Evolutionary conservation across 2,888 invertebrate species (phyloP).

Genomic region (Phortica okadai): DNA sequence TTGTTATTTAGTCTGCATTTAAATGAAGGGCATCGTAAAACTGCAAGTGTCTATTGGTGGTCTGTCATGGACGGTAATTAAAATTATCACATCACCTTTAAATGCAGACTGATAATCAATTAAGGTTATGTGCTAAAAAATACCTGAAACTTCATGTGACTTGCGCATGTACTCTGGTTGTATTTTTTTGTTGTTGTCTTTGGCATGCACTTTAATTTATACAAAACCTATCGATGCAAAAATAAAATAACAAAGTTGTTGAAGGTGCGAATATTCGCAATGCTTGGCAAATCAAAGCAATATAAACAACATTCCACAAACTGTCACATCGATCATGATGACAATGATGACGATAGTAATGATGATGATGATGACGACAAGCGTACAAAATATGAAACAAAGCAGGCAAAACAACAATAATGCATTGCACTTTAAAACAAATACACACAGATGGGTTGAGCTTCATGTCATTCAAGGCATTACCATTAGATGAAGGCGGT

Average conservation of each 20-base stretch:
- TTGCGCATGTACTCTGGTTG: not conserved
- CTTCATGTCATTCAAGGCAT: not conserved
- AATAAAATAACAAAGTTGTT: not conserved
- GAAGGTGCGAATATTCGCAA: not conserved
- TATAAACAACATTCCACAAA: not conserved
- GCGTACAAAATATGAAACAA: not conserved
- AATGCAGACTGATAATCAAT: too few species aligned
- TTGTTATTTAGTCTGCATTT: too few species aligned
- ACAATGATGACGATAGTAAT: not conserved
- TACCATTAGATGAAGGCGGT: too few species aligned
- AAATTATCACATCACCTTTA: too few species aligned
- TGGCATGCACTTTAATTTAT: not conserved
- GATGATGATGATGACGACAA: not conserved
- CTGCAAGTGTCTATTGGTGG: too few species aligned
- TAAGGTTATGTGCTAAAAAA: too few species aligned
- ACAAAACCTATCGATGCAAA: conserved; percentile 4
- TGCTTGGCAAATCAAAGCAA: not conserved
- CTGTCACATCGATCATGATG: conserved; percentile 8
- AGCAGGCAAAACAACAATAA: not conserved
- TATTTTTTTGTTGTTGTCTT: not conserved
- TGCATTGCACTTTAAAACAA: not conserved
- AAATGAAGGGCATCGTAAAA: too few species aligned
- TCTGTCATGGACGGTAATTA: too few species aligned
- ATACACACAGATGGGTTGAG: conserved; percentile 2
- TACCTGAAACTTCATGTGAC: not conserved